These are phyloP conservation scores for Hystrix brachyura DNA, from an alignment of 2,113 vertebrate species.

Conservation along the genomic window DNA sequence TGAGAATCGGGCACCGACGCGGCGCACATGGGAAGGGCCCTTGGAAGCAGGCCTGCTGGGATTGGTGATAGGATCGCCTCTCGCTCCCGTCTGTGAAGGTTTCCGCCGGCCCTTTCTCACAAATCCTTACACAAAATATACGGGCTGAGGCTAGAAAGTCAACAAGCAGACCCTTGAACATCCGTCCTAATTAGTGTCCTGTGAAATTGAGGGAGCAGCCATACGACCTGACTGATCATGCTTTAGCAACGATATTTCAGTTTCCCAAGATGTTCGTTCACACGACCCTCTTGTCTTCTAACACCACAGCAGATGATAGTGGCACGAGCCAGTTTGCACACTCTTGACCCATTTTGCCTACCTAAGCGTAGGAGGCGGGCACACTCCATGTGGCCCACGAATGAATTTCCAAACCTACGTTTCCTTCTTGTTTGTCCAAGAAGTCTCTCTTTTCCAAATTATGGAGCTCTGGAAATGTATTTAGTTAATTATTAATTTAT, in stretches of 20 bases:
- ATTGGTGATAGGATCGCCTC: not conserved
- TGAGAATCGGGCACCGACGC: not conserved
- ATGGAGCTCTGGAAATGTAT: not conserved
- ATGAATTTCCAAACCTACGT: not conserved
- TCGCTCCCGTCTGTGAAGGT: not conserved
- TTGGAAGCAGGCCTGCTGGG: not conserved
- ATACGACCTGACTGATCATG: not conserved
- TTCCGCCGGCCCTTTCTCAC: not conserved
- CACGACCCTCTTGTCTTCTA: not conserved
- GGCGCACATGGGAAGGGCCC: not conserved
- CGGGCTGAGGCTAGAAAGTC: not conserved
- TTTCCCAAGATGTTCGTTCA: not conserved
- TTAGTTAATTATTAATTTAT: conserved; percentile 17
- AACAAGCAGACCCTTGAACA: not conserved
- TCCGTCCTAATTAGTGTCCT: not conserved
- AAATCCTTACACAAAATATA: not conserved
- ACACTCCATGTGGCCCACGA: not conserved
- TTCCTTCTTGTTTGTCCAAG: conserved; percentile 11
- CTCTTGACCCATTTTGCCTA: not conserved
- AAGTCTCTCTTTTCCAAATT: not conserved
- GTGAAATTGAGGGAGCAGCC: not conserved
- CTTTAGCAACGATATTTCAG: not conserved
- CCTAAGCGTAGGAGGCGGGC: not conserved
- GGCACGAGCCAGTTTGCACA: not conserved
- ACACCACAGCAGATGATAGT: not conserved